Percentiles rank a stretch among this genome's conserved stretches.
These are phyloP conservation scores for Drosophila willistoni DNA, from an alignment of 1,140 invertebrate species.

Conservation along the genomic window DNA sequence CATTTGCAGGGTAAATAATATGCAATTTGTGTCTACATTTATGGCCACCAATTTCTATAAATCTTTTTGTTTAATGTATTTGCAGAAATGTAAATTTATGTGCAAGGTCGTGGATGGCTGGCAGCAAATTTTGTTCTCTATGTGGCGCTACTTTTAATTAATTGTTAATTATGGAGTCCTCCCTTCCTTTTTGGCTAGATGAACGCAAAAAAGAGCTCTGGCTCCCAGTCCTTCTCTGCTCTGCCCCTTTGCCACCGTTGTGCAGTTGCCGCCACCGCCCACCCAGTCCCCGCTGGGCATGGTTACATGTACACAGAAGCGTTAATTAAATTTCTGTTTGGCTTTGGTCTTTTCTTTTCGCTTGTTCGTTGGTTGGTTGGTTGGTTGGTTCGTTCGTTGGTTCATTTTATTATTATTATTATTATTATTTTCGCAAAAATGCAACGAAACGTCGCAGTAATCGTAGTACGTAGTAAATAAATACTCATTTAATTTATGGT, in stretches of 20 bases:
- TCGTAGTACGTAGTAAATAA: constrained; percentile 61
- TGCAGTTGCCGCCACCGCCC: constrained; percentile 10
- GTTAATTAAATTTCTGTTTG: constrained; percentile 79
- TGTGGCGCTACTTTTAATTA: constrained; percentile 66
- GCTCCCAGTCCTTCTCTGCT: background rate
- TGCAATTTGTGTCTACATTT: background rate
- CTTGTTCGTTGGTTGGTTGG: background rate
- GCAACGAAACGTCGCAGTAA: constrained; percentile 49
- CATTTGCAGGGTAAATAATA: too few species aligned
- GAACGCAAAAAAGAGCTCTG: background rate
- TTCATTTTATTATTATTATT: constrained; percentile 15
- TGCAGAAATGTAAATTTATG: constrained; percentile 51
- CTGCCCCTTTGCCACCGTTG: constrained; percentile 1
- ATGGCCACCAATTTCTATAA: background rate
- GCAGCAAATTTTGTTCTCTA: constrained; percentile 33
- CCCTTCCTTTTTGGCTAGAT: background rate
- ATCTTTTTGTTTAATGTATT: background rate
- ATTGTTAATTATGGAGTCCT: constrained; percentile 72
- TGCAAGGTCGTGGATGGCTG: constrained; percentile 33
- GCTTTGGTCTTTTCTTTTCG: constrained; percentile 43
- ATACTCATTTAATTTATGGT: constrained; percentile 82
- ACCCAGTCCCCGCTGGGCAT: constrained; percentile 59
- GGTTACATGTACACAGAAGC: constrained; percentile 79
- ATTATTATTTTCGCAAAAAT: constrained; percentile 39
- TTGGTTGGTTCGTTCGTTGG: constrained; percentile 13